A percentile compares a stretch with the other conserved stretches of the same genome.
Evolutionary conservation across 1,140 invertebrate species (phyloP).

Genomic region (Gryllus bimaculatus): DNA sequence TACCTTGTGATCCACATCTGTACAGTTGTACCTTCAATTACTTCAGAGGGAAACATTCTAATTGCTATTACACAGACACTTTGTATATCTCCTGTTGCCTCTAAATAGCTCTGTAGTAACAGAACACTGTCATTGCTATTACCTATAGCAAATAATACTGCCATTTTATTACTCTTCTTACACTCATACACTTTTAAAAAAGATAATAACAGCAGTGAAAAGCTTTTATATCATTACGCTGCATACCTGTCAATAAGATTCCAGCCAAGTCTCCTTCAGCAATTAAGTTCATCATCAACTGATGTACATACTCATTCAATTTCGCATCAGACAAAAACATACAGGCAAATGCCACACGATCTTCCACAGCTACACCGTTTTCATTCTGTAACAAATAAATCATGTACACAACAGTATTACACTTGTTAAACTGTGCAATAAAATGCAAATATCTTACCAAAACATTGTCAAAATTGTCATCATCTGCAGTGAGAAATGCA

Average conservation of each 20-base stretch:
- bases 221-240: background rate
- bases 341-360: constrained; percentile 89
- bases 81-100: constrained; percentile 86
- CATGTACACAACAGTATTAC: constrained; percentile 9
- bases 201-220: background rate
- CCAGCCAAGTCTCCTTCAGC: constrained; percentile 75
- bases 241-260: constrained; percentile 71
- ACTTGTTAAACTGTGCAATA: background rate
- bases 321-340: constrained; percentile 75
- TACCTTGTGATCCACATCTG: constrained; percentile 63
- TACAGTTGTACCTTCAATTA: constrained; percentile 47
- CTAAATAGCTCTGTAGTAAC: constrained; percentile 80
- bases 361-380: constrained; percentile 68
- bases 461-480: constrained; percentile 67
- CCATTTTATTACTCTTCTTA: background rate
- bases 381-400: constrained; percentile 52
- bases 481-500: constrained; percentile 76
- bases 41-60: constrained; percentile 54
- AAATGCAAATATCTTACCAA: constrained; percentile 47
- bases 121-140: constrained; percentile 60
- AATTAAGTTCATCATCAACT: constrained; percentile 56
- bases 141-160: constrained; percentile 36
- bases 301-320: constrained; percentile 67
- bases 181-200: background rate
- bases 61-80: constrained; percentile 75